Percentiles rank a stretch among this genome's conserved stretches.
phyloP scores from a whole-genome alignment of 2,113 vertebrate genomes.

The Cygnus atratus region DNA sequence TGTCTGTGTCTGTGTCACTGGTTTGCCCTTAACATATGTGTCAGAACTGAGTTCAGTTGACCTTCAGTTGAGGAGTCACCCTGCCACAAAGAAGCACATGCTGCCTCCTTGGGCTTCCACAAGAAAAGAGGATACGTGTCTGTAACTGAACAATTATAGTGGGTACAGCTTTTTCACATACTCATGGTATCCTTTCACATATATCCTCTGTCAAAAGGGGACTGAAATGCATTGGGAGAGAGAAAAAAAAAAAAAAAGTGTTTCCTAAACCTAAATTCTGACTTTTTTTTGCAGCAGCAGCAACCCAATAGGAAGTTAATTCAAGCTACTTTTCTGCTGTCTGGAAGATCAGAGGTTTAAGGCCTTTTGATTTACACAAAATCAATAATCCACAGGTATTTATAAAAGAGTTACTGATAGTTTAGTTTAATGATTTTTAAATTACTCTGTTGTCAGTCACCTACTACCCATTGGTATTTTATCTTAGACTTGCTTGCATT shows the following conservation, averaged over 20 bases:
- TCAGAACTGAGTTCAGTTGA: fast-evolving
- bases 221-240: neutral
- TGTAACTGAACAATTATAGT: neutral
- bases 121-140: neutral
- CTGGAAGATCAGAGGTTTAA: neutral
- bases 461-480: neutral
- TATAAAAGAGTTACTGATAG: neutral
- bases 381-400: neutral
- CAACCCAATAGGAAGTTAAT: neutral
- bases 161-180: neutral
- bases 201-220: neutral
- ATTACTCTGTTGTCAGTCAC: neutral
- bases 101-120: neutral
- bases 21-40: fast-evolving
- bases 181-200: neutral
- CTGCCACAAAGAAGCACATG: neutral
- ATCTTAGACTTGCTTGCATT: neutral
- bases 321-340: neutral
- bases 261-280: neutral
- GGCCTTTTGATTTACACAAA: neutral
- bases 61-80: neutral
- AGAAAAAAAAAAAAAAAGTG: neutral
- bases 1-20: too few species aligned
- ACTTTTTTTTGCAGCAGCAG: fast-evolving
- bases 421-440: neutral